Evolutionary conservation across 2,888 invertebrate species (phyloP), one percentile per base, ranked within the genome.

Genomic region (Pycnomerus fuliginosus): DNA sequence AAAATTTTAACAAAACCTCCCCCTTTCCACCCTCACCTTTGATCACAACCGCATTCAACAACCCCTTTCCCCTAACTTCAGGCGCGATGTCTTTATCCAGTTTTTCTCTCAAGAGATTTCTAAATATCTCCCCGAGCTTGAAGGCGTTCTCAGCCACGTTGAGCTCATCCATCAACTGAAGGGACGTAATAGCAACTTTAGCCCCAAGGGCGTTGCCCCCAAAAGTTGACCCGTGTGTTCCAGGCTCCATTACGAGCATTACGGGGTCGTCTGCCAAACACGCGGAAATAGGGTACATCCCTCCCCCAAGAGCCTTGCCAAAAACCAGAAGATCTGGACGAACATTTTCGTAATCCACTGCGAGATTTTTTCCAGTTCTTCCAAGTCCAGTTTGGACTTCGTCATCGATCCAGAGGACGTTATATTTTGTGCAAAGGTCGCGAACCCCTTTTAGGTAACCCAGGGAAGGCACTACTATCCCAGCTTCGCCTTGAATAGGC

Each of bases 401-500:
- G 68, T 91, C 90, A 7, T 87, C 87, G 48, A 91, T 87, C 80
- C 84, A 87, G 7, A 87, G 74, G 1, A 90, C 87, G 58, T 89
- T 87, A 72, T 89, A 76, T 60, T 84, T 84, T 15, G 79, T 80
- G 68, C 90, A 91, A 1, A 90, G 69, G 22, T 83, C 79, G 22
- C 88, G 71, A 0, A 89, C 83, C 3, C 79, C 80, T 64, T 73
- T 77, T 45, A 91, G 70, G 64, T 90, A 90, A 1, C 87, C 88
- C 2, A 76, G 75, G 62, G 79, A 70, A 0, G 90, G 90, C 2
- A 91, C 81, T 3, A 84, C 76, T 4, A 90, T 86, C 7, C 90
- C 90, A 14, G 88, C 90, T 71, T 91, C 90, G 2, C 90, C 90
- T 71, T 91, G 90, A 53, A 91, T 88, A 0, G 90, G 90, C 69